A percentile compares a stretch with the other conserved stretches of the same genome.
Conservation (phyloP, 92 coral and sea anemone genomes). For the Meandrina meandrites region DNA sequence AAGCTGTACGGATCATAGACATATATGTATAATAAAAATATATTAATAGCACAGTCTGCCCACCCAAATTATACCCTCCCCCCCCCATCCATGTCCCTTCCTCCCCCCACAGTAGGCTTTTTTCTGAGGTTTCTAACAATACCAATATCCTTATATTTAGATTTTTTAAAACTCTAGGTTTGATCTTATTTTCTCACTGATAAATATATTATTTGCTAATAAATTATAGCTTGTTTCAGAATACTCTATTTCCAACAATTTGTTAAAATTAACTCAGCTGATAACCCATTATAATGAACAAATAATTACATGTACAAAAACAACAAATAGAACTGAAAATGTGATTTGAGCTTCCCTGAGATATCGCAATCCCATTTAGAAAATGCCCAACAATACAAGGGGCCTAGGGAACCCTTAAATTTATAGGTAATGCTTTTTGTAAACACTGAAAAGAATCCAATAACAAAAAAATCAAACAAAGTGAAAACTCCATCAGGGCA, state of each 20-base stretch:
- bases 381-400: background rate
- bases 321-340: background rate
- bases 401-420: background rate
- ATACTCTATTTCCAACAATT: background rate
- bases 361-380: background rate
- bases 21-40: background rate
- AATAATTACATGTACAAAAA: background rate
- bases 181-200: background rate
- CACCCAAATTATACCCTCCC: background rate
- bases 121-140: no score
- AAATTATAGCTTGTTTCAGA: background rate
- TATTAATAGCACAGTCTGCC: background rate
- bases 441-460: background rate
- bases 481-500: no score
- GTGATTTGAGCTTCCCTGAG: background rate
- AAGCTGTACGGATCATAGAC: background rate
- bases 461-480: no score
- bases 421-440: background rate
- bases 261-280: background rate
- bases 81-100: background rate
- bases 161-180: background rate
- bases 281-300: background rate
- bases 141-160: no score
- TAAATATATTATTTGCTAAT: background rate
- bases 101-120: background rate